Conservation (phyloP, 2,113 vertebrate species). For the Ancistrus triradiatus region DNA sequence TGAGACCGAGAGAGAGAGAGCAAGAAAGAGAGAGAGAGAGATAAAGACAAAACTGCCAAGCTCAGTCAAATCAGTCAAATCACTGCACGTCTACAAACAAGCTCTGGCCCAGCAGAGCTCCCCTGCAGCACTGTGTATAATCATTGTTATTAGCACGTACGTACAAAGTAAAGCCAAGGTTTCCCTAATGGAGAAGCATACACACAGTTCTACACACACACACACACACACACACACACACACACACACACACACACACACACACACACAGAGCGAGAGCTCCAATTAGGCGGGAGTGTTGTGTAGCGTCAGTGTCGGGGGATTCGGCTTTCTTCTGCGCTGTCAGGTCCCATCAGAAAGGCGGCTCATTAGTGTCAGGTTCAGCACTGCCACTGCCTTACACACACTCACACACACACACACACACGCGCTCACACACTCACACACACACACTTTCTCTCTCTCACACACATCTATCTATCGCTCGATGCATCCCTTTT, state of each 20-base stretch:
- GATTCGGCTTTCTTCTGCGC: slow-evolving; percentile 77
- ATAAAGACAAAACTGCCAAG: slow-evolving; percentile 29
- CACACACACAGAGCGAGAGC: slow-evolving; percentile 64
- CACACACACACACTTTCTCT: slow-evolving; percentile 48
- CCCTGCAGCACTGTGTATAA: slow-evolving; percentile 38
- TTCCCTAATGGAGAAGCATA: slow-evolving; percentile 43
- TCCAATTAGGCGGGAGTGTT: slow-evolving; percentile 76
- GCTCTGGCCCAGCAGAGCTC: slow-evolving; percentile 27
- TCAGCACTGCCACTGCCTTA: slow-evolving; percentile 70
- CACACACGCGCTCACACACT: slow-evolving; percentile 49
- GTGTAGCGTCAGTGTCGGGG: slow-evolving; percentile 73
- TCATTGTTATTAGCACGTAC: slow-evolving; percentile 45
- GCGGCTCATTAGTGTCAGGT: slow-evolving; percentile 79
- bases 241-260: slow-evolving; percentile 39
- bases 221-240: slow-evolving; percentile 32
- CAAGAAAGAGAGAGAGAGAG: background rate
- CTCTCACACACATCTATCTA: slow-evolving; percentile 37
- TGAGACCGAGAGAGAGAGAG: background rate
- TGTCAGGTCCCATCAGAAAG: slow-evolving; percentile 79
- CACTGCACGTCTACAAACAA: slow-evolving; percentile 36
- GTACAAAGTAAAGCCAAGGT: slow-evolving; percentile 40
- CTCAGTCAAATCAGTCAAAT: slow-evolving; percentile 38
- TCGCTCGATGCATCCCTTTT: slow-evolving; percentile 42
- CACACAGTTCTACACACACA: slow-evolving; percentile 51
- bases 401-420: slow-evolving; percentile 51